A percentile compares a stretch with the other conserved stretches of the same genome.
Conservation (phyloP, 2,797 vertebrate species). For the Ambastaia sidthimunki region DNA sequence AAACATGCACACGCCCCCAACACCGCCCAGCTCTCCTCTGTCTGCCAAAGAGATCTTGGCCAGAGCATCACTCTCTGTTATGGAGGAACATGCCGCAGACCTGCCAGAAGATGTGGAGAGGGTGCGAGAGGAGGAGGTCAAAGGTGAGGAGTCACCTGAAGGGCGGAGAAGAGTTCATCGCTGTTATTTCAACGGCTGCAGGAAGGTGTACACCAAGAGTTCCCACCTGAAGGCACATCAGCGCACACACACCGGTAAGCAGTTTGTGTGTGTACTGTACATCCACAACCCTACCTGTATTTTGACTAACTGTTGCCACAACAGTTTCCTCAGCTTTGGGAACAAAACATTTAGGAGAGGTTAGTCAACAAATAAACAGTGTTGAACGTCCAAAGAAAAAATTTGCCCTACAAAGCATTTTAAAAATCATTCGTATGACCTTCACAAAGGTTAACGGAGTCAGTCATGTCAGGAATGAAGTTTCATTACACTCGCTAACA, state of each 20-base stretch:
- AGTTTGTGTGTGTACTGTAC: conserved; percentile 45
- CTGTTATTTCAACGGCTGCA: conserved; percentile 95
- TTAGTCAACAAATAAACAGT: neutral
- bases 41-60: conserved; percentile 77
- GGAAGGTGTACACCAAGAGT: conserved; percentile 99
- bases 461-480: neutral
- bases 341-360: conserved; percentile 64
- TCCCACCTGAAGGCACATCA: conserved; percentile 99
- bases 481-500: neutral
- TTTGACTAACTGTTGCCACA: conserved; percentile 3
- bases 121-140: conserved; percentile 67
- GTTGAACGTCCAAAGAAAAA: neutral
- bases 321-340: conserved; percentile 30
- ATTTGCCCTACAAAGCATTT: neutral
- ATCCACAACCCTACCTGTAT: conserved; percentile 49
- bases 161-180: conserved; percentile 90
- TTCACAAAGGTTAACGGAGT: neutral
- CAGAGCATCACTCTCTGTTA: neutral
- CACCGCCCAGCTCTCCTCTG: conserved; percentile 91
- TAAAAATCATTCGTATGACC: neutral
- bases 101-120: conserved; percentile 32
- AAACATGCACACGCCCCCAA: conserved; percentile 76
- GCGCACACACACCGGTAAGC: conserved; percentile 96
- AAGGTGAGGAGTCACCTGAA: conserved; percentile 88
- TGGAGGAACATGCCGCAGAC: conserved; percentile 50